A percentile compares a stretch with the other conserved stretches of the same genome.
These are phyloP conservation scores for Formica selysi DNA, from an alignment of 1,140 invertebrate genomes.

Conservation along the genomic window DNA sequence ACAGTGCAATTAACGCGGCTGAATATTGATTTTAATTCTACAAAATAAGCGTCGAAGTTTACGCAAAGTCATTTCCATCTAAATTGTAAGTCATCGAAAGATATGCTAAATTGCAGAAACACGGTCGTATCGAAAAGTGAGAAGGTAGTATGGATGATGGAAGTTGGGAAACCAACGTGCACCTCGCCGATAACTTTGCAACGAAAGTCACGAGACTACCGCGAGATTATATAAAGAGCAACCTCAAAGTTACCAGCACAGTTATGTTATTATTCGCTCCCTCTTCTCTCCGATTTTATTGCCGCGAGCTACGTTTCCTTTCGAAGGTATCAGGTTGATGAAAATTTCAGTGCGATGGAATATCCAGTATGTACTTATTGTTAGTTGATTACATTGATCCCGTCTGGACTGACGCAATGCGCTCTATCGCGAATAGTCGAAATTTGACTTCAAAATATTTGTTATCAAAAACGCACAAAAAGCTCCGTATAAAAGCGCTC, in stretches of 20 bases:
- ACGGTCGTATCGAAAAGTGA: slow-evolving; percentile 16
- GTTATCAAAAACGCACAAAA: slow-evolving; percentile 45
- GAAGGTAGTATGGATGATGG: neutral
- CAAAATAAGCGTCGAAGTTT: neutral
- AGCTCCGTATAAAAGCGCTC: slow-evolving; percentile 3
- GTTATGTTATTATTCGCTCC: slow-evolving; percentile 40
- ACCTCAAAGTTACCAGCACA: slow-evolving; percentile 7
- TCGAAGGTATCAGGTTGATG: slow-evolving; percentile 18
- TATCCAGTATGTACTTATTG: slow-evolving; percentile 34
- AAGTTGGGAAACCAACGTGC: slow-evolving; percentile 20
- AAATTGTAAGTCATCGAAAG: neutral
- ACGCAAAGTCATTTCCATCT: slow-evolving; percentile 1
- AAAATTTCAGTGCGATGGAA: slow-evolving; percentile 50
- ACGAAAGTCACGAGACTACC: slow-evolving; percentile 6
- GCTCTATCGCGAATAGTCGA: slow-evolving; percentile 10
- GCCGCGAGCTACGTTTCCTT: slow-evolving; percentile 42
- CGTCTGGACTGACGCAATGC: slow-evolving; percentile 37
- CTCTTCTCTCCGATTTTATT: slow-evolving; percentile 10
- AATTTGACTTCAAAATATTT: slow-evolving; percentile 20
- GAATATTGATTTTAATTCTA: slow-evolving; percentile 10
- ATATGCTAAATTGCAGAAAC: slow-evolving; percentile 34
- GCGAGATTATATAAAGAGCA: neutral
- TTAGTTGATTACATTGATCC: slow-evolving; percentile 47
- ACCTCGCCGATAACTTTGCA: slow-evolving; percentile 31
- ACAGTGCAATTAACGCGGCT: neutral